Base-by-base conservation (phyloP, 2,113 vertebrate species). In the Odocoileus virginianus region DNA sequence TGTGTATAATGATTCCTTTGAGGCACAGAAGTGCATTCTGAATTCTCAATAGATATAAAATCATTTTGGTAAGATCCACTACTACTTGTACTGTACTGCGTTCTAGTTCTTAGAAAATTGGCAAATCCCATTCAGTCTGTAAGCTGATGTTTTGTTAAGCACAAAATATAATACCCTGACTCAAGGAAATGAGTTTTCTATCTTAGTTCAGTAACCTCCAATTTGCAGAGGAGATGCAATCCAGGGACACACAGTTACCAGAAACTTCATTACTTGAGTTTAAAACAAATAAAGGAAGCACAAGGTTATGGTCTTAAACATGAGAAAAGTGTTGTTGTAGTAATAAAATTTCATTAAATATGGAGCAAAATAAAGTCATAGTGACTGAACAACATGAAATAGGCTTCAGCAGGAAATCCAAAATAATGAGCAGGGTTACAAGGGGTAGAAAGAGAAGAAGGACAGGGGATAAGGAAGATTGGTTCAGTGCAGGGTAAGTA, bases 91-190 rank as follows among this genome's bases (percentile, higher is more conserved):
- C 40, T 4, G 4, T 54, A 90, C 36, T 67, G 33, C 57, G 2
- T 82, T 94, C 52, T 84, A 55, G 27, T 64, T 95, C 74, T 88
- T 61, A 86, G 58, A 97, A 97, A 95, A 92, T 6, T 40, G 19
- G 13, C 45, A 96, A 95, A 71, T 55, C 21, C n/a, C 45, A 96
- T 61, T 96, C 43, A 79, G 23, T 78, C 90, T 86, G 21, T 88
- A 97, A 96, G 40, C 2, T 81, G 95, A 98, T 25, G 6, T 86
- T 96, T 88, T 90, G 40, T 93, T 89, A 94, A 76, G 74, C 87
- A 82, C 21, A 87, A 86, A 97, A 85, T 47, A 91, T 61, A 97
- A 93, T 74, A 85, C 40, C 25, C 14, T 84, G 60, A 82, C 11
- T 54, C 52, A 94, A 67, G 57, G 13, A 97, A 96, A 82, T 94